A percentile compares a stretch with the other conserved stretches of the same genome.
Evolutionary conservation across 2,888 invertebrate species (phyloP).

Genomic region (Epirrhoe tristata): DNA sequence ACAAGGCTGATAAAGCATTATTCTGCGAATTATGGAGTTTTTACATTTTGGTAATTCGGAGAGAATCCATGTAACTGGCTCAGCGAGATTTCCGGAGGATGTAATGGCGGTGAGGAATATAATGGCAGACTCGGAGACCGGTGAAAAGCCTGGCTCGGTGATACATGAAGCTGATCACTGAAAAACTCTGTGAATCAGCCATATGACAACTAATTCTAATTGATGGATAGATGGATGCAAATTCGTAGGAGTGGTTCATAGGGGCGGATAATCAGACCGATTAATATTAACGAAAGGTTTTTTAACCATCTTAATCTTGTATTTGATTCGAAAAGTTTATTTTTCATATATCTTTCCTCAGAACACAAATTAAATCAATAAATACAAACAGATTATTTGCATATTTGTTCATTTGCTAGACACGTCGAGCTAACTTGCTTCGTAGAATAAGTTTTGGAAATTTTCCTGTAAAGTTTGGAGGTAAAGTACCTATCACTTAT

Average conservation of each 20-base stretch:
- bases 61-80: conserved; percentile 9
- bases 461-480: not conserved
- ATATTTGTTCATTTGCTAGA: not conserved
- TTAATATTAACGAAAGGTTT: too few species aligned
- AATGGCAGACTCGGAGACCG: conserved; percentile 7
- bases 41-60: conserved; percentile 18
- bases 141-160: conserved; percentile 9
- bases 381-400: not conserved
- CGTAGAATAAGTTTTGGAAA: not conserved
- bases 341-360: too few species aligned
- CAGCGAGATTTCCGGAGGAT: not conserved
- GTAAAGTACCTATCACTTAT: not conserved
- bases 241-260: too few species aligned
- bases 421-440: not conserved
- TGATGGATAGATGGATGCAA: too few species aligned
- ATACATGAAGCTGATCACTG: conserved; percentile 18
- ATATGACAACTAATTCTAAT: too few species aligned
- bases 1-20: not conserved
- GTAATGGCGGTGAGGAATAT: not conserved
- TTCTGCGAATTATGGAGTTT: not conserved
- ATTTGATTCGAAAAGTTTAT: too few species aligned
- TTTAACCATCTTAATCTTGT: too few species aligned
- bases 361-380: too few species aligned
- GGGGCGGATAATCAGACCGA: too few species aligned
- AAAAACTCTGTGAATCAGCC: conserved; percentile 5